A percentile compares a stretch with the other conserved stretches of the same genome.
Conservation (phyloP, 2,113 vertebrate genomes). For the Tiliqua scincoides region DNA sequence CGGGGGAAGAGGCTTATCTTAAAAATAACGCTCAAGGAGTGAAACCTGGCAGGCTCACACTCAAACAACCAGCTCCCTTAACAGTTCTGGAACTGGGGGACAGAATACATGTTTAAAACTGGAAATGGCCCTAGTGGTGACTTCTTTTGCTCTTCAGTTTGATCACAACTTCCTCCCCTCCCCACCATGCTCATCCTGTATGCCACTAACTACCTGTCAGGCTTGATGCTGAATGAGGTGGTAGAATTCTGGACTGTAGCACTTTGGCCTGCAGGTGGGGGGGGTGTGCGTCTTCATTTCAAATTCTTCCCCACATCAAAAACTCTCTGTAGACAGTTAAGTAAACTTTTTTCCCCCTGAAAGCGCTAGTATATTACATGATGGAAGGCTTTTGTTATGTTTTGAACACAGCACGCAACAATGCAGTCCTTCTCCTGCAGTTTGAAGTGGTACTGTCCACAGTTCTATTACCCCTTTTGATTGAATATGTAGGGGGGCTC, state of each 20-base stretch:
- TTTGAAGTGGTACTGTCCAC: not conserved
- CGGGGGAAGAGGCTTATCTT: constrained; percentile 45
- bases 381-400: not conserved
- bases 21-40: constrained; percentile 60
- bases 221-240: not conserved
- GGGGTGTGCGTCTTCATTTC: not conserved
- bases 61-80: not conserved
- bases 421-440: not conserved
- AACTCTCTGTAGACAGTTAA: not conserved
- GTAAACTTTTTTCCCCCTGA: not conserved
- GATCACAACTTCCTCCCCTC: constrained; percentile 15
- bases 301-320: not conserved
- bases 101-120: constrained; percentile 14
- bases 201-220: not conserved
- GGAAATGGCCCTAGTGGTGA: constrained; percentile 28
- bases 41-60: constrained; percentile 48
- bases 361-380: not conserved
- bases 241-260: not conserved
- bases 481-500: not conserved
- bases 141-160: constrained; percentile 19
- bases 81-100: constrained; percentile 29
- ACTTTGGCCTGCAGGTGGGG: not conserved
- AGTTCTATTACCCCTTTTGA: not conserved
- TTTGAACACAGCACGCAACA: not conserved
- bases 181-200: not conserved